phyloP scores from a whole-genome alignment of 1,140 invertebrate species.

The Meloidogyne chitwoodi region DNA sequence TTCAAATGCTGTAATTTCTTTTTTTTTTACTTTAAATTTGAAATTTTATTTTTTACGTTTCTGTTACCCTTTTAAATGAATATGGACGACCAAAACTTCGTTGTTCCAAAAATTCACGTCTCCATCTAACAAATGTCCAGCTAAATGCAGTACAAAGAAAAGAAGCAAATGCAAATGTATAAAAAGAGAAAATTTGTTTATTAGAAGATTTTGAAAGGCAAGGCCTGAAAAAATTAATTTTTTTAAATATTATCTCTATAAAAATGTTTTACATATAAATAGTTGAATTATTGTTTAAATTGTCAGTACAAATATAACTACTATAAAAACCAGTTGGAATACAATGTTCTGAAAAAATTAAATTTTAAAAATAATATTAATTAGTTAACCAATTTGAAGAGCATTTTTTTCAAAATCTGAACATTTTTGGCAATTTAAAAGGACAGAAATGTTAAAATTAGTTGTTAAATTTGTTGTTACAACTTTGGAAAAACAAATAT shows the following conservation, averaged over 20 bases:
- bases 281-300: background rate
- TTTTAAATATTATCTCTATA: too few relatives aligned
- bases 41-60: too few relatives aligned
- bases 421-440: conserved; percentile 6
- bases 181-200: background rate
- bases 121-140: background rate
- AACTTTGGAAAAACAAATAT: background rate
- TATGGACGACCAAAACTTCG: background rate
- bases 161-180: background rate
- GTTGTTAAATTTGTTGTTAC: background rate
- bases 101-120: conserved; percentile 9
- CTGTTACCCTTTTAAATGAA: background rate
- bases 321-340: background rate
- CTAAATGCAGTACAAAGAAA: background rate
- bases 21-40: too few relatives aligned
- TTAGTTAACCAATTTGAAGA: background rate
- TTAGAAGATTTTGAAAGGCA: background rate
- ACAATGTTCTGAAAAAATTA: conserved; percentile 6
- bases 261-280: background rate
- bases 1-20: too few relatives aligned
- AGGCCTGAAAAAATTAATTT: background rate
- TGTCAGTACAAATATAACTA: background rate
- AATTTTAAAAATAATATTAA: background rate
- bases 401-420: conserved; percentile 15
- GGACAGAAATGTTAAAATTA: background rate